Conservation (phyloP, 2,113 vertebrate genomes). For the Cebidichthys violaceus region DNA sequence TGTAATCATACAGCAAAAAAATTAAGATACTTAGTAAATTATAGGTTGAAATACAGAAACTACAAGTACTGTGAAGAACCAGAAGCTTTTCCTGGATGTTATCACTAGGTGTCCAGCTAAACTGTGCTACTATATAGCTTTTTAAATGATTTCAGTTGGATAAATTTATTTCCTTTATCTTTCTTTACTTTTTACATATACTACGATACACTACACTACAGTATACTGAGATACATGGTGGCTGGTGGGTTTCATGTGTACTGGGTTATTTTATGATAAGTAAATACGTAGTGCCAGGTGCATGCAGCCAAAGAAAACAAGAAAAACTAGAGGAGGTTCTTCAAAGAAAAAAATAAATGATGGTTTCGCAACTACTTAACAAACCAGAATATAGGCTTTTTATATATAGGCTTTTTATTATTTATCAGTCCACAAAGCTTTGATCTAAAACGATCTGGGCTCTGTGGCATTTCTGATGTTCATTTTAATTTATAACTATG, state of each 20-base stretch:
- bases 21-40: conserved; percentile 11
- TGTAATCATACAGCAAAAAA: conserved; percentile 7
- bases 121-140: not conserved
- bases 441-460: not conserved
- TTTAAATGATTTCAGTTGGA: not conserved
- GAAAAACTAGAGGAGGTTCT: not conserved
- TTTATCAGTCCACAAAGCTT: not conserved
- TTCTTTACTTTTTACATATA: not conserved
- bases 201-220: no score
- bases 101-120: not conserved
- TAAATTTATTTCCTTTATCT: not conserved
- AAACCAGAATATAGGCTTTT: not conserved
- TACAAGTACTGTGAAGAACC: not conserved
- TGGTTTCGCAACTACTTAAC: not conserved
- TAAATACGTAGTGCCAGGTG: not conserved
- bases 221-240: no score
- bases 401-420: not conserved
- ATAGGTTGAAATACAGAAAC: not conserved
- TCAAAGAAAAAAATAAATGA: not conserved
- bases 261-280: no score
- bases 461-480: not conserved
- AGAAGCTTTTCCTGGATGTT: not conserved
- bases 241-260: no score
- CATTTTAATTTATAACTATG: not conserved
- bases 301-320: not conserved